Base-by-base conservation (phyloP, 2,113 vertebrate genomes). In the Cathartes aura region DNA sequence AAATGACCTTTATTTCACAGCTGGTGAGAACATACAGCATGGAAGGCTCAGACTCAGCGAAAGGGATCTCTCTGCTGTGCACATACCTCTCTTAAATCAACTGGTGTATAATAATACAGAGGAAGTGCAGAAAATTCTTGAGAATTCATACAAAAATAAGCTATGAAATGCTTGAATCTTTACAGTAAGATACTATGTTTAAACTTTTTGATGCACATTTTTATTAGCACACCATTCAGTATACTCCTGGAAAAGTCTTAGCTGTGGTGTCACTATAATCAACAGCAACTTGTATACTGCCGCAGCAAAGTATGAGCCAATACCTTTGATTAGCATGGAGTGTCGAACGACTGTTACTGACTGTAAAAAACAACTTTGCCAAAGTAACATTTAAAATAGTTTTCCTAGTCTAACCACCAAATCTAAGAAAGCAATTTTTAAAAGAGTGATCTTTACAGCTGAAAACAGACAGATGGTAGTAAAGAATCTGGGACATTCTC, bases 381-480 rank as follows among this genome's bases (percentile, higher is more conserved):
- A 89, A 96, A 96, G 66, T 81, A 92, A 93, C 94, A 97, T 96
- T 96, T 96, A 95, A 97, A 97, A 92, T 87, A 90, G 75, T 93
- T 97, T 96, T 96, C 59, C 47, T 86, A 95, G 75, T 88, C 87
- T 87, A 96, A 64, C 89, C 85, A 97, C 40, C 79, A 96, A 97
- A 96, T 60, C 83, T 88, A 96, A 93, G 96, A 97, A 93, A 88
- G 84, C 85, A 92, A 91, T 97, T 97, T 97, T 96, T 87, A 75
- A 94, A 81, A 97, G 74, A 95, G 91, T 95, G 92, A 97, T 96
- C 89, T 97, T 97, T 96, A 91, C 95, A 97, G 95, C 59, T 97
- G 91, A 95, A 97, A 97, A 95, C 95, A 96, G 95, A 97, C 97
- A 98, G 97, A 98, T 98, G 97, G 96, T 95, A 97, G 91, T 82